Evolutionary conservation across 2,888 invertebrate genomes (phyloP).

Genomic region (Drosophila meridionalis): DNA sequence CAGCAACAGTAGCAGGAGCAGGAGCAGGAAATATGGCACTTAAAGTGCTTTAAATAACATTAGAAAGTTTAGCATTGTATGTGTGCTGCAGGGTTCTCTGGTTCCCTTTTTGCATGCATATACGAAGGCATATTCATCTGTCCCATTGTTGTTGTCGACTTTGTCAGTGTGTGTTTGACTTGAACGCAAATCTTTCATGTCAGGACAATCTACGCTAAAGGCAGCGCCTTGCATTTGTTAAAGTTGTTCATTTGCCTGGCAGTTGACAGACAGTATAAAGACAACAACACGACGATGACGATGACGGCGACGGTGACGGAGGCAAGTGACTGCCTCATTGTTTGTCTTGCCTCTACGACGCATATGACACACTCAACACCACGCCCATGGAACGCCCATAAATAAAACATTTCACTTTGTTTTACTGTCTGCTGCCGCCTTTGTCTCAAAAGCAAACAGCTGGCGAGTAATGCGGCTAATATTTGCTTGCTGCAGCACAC

Average conservation of each 20-base stretch:
- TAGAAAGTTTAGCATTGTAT: constrained; percentile 71
- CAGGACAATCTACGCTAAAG: constrained; percentile 65
- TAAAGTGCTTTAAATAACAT: constrained; percentile 81
- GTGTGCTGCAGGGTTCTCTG: background rate
- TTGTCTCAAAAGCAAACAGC: constrained; percentile 40
- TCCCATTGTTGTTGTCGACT: constrained; percentile 61
- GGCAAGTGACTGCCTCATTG: constrained; percentile 62
- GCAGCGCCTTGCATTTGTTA: constrained; percentile 71
- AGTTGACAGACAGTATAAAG: constrained; percentile 62
- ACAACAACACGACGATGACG: constrained; percentile 17
- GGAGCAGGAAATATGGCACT: constrained; percentile 76
- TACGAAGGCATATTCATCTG: constrained; percentile 3
- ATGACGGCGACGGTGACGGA: constrained; percentile 14
- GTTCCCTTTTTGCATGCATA: constrained; percentile 14
- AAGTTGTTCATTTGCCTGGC: constrained; percentile 79
- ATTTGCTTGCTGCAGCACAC: constrained; percentile 56
- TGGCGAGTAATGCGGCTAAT: constrained; percentile 31
- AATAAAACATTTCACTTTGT: constrained; percentile 79
- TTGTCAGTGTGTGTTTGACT: constrained; percentile 77
- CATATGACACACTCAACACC: constrained; percentile 77
- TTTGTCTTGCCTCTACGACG: constrained; percentile 77
- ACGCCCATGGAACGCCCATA: constrained; percentile 73
- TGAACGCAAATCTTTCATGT: constrained; percentile 77
- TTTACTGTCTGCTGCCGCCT: constrained; percentile 58
- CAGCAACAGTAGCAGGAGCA: constrained; percentile 36